Evolutionary conservation across 2,888 invertebrate species (phyloP).

Genomic region (Candidula unifasciata): DNA sequence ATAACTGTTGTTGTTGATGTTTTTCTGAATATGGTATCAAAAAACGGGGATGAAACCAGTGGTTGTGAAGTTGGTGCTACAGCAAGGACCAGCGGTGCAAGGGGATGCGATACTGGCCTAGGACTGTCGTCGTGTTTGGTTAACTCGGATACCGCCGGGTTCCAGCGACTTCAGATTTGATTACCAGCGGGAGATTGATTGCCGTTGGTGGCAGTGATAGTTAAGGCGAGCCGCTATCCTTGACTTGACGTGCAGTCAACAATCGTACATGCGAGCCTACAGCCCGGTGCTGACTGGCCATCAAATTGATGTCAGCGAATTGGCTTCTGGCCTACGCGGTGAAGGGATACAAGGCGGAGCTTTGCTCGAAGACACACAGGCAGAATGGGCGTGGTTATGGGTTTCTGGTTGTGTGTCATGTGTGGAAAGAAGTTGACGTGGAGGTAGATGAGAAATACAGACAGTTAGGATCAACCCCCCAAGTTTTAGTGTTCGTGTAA

Average conservation of each 20-base stretch:
- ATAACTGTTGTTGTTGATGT: not conserved
- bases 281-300: slow-evolving; percentile 11
- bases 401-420: not conserved
- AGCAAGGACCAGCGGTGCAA: not conserved
- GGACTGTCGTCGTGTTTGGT: slow-evolving; percentile 33
- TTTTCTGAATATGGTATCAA: not conserved
- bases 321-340: slow-evolving; percentile 37
- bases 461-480: not conserved
- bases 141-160: slow-evolving; percentile 22
- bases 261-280: not conserved
- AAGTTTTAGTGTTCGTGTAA: too few species aligned
- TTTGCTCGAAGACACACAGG: not conserved
- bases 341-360: not conserved
- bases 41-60: not conserved
- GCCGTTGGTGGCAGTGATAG: slow-evolving; percentile 10
- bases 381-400: slow-evolving; percentile 18
- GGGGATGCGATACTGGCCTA: slow-evolving; percentile 21
- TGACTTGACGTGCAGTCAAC: not conserved
- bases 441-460: not conserved
- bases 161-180: slow-evolving; percentile 18
- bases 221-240: not conserved
- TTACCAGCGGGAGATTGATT: slow-evolving; percentile 30
- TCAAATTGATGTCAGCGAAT: slow-evolving; percentile 22
- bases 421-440: not conserved
- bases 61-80: not conserved